Percentiles rank a stretch among this genome's conserved stretches.
phyloP scores from a whole-genome alignment of 2,888 invertebrate species.

The Myopa tessellatipennis region DNA sequence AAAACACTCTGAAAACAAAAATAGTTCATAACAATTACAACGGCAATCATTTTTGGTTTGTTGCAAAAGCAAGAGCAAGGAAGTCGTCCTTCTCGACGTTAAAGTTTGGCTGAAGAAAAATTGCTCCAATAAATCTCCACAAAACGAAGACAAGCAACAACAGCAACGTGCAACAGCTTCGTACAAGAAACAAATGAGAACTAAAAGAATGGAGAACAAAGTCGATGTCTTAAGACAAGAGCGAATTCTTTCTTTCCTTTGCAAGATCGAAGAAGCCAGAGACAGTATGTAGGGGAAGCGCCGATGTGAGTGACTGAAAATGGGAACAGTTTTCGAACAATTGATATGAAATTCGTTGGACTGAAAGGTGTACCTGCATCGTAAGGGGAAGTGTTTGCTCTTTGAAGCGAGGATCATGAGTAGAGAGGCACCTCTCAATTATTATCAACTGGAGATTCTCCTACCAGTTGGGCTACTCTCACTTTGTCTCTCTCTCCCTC shows the following conservation, averaged over 20 bases:
- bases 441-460: not conserved
- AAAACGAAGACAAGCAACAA: not conserved
- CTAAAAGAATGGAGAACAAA: not conserved
- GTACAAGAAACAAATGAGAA: not conserved
- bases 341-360: not conserved
- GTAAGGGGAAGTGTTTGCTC: not conserved
- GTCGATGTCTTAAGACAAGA: not conserved
- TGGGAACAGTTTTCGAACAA: conserved; percentile 27
- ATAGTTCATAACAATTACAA: too few species aligned
- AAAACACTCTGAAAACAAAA: too few species aligned
- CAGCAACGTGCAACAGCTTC: not conserved
- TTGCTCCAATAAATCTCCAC: conserved; percentile 15
- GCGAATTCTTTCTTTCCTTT: not conserved
- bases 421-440: not conserved
- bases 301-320: not conserved
- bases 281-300: not conserved
- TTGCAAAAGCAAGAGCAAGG: too few species aligned
- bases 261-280: not conserved
- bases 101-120: conserved; percentile 7
- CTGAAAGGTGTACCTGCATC: not conserved
- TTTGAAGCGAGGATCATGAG: not conserved
- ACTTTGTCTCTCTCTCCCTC: not conserved
- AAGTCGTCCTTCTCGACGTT: not conserved
- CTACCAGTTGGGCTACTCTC: not conserved
- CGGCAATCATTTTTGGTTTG: too few species aligned